phyloP scores from a whole-genome alignment of 1,140 invertebrate genomes.

The Polyergus mexicanus region DNA sequence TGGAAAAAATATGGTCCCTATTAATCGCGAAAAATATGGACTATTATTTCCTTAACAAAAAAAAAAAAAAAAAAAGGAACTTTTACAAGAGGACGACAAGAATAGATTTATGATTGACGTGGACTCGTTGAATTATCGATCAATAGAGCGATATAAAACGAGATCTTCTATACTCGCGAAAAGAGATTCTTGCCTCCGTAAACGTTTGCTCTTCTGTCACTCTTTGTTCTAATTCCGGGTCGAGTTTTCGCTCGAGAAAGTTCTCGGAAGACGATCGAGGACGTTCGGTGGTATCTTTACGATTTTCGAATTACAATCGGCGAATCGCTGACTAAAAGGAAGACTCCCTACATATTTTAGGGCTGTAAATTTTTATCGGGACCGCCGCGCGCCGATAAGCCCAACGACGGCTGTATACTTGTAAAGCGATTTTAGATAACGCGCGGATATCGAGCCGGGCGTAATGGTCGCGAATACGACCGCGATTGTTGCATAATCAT shows the following conservation, averaged over 20 bases:
- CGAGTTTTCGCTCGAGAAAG: slow-evolving; percentile 23
- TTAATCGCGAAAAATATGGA: neutral
- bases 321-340: slow-evolving; percentile 27
- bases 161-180: neutral
- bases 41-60: neutral
- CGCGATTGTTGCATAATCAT: slow-evolving; percentile 56
- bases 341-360: slow-evolving; percentile 32
- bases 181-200: neutral
- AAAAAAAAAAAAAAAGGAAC: neutral
- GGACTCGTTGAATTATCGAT: neutral
- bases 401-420: slow-evolving; percentile 51
- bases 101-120: neutral
- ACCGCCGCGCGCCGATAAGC: slow-evolving; percentile 33
- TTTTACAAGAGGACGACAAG: neutral
- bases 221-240: slow-evolving; percentile 36
- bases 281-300: slow-evolving; percentile 47
- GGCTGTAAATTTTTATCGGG: slow-evolving; percentile 55
- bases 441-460: slow-evolving; percentile 33
- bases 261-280: neutral
- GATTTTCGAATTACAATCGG: slow-evolving; percentile 38
- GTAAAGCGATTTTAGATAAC: slow-evolving; percentile 61
- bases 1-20: no score
- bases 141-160: neutral
- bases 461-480: slow-evolving; percentile 50
- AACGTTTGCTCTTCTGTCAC: neutral